Evolutionary conservation across 2,888 invertebrate genomes (phyloP).

Genomic region (Spialia ferax): DNA sequence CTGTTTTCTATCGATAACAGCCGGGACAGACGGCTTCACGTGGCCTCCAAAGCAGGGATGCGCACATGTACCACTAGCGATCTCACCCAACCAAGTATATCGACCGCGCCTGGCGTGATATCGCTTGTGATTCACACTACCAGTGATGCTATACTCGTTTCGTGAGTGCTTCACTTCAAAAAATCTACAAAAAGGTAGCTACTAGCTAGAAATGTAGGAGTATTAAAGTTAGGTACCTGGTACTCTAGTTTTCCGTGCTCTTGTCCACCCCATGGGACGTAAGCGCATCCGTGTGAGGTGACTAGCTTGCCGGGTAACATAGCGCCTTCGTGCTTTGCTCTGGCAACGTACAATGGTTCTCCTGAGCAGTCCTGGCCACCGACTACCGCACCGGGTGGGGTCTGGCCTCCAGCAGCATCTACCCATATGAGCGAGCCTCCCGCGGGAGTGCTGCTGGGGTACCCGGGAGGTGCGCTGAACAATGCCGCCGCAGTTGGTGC

Average conservation of each 20-base stretch:
- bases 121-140: too few species aligned
- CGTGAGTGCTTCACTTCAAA: too few species aligned
- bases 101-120: too few species aligned
- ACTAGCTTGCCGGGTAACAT: conserved; percentile 93
- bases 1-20: too few species aligned
- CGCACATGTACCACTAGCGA: too few species aligned
- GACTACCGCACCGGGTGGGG: conserved; percentile 90
- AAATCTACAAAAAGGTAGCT: too few species aligned
- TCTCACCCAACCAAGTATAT: too few species aligned
- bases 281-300: conserved; percentile 92
- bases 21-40: too few species aligned
- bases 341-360: conserved; percentile 89
- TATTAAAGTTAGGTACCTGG: conserved; percentile 84
- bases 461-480: conserved; percentile 67
- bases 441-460: conserved; percentile 48
- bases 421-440: conserved; percentile 85
- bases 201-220: not conserved
- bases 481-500: conserved; percentile 71
- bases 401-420: conserved; percentile 86
- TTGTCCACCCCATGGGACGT: conserved; percentile 93
- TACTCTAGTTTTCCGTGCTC: conserved; percentile 93
- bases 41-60: too few species aligned
- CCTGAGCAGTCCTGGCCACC: conserved; percentile 87
- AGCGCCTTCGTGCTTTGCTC: conserved; percentile 92
- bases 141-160: too few species aligned